Evolutionary conservation across 2,113 vertebrate genomes (phyloP), one percentile per base, ranked within the genome.

Genomic region (Cavia porcellus): DNA sequence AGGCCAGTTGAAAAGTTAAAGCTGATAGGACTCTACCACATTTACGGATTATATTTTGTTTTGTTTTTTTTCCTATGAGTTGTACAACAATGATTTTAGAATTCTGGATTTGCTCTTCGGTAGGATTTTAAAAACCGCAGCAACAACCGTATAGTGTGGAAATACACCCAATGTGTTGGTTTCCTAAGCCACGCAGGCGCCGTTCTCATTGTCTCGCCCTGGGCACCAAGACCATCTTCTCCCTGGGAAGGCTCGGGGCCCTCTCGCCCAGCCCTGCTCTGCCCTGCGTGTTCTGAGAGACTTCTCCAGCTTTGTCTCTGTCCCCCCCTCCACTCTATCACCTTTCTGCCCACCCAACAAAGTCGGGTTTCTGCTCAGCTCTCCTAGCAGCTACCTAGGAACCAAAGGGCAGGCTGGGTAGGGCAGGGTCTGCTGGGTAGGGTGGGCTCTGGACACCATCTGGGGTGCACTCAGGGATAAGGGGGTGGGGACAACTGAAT

Each of bases 1-100:
- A 84, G 42, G 85, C 32, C 80, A 89, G 47, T 47, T 50, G 25
- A 86, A 89, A 90, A 97, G 75, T 92, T 85, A 68, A 90, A 95
- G 19, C 68, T 64, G 25, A 74, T 70, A 74, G 24, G 5, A 50
- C 88, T 92, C 57, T 35, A 45, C 72, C 61, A 42, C 2, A 47
- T 70, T 86, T 92, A 74, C 50, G 17, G 10, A 38, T 90, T 86
- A 81, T 0, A 5, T 17, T 38, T 38, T 89, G 10, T 57, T 92
- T 55, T 55, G 52, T 57, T 57, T 57, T 57, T 83, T 47, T 66
- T 80, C 38, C 19, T 86, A 2, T 68, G 30, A 62, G 17, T 70
- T 15, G 64, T 52, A 68, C 14, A 84, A 22, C 42, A 70, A 61
- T 5, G 45, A 86, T 66, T 85, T 77, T 57, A 86, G 13, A 35